Base-by-base conservation (phyloP, 2,113 vertebrate genomes). In the Stegostoma tigrinum region DNA sequence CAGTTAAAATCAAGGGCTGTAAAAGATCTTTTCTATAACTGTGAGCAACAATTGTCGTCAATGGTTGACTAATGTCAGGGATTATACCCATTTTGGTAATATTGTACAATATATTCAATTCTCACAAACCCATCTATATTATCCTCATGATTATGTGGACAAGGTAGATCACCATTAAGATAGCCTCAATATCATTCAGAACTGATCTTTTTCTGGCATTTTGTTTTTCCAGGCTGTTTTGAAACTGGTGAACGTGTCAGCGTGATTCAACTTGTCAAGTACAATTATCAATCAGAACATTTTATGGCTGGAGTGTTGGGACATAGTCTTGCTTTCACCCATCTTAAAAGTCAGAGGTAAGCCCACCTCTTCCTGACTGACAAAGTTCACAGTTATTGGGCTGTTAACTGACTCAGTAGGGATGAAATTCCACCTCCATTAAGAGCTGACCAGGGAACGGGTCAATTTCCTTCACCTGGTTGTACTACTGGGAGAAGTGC, bases 141-240 rank as follows among this genome's bases (percentile, higher is more conserved):
- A 91, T 19, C n/a, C 30, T 91, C 64, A 66, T 91, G 61, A 90
- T 34, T 0, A 38, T 38, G 7, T 38, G 34, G 34, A 91, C 55
- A 66, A 34, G 21, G 5, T 64, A 83, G n/a, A 38, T 34, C n/a
- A 66, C 2, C 2, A 38, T 7, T 66, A 66, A 67, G 19, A 2
- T 19, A 66, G 66, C 34, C 21, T 90, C 52, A 34, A 66, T 98
- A 97, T 97, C 97, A 97, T 97, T 97, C 97, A 97, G 97, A 97
- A 96, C 78, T 0, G 96, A 96, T 97, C 34, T 21, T 64, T 91
- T 91, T 34, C 61, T 64, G 19, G 5, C 6, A 38, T 2, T 91
- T n/a, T 38, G 34, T 19, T 55, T 66, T 34, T 5, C 55, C 89
- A 38, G 61, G 64, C 89, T 91, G 34, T 8, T n/a, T 34, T 66